Percentiles rank a stretch among this genome's conserved stretches.
Conservation (phyloP, 2,888 invertebrate genomes). For the Pteria penguin region DNA sequence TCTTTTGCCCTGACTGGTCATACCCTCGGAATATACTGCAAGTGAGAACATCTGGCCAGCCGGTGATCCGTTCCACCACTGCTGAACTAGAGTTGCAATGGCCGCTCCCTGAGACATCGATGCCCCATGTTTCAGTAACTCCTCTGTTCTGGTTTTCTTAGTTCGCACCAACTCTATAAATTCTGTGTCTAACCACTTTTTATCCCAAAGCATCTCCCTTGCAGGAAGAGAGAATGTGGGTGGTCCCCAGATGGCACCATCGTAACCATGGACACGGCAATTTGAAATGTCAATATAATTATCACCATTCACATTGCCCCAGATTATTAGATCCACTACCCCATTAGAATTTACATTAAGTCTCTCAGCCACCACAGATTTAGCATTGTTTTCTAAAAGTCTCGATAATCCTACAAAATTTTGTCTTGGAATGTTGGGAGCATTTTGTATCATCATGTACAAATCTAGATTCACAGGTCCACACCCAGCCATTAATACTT, state of each 20-base stretch:
- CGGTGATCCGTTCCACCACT: slow-evolving; percentile 76
- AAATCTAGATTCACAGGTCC: slow-evolving; percentile 77
- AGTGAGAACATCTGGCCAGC: slow-evolving; percentile 76
- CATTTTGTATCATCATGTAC: slow-evolving; percentile 71
- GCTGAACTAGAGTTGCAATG: slow-evolving; percentile 64
- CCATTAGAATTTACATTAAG: slow-evolving; percentile 74
- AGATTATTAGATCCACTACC: slow-evolving; percentile 76
- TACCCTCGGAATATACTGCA: slow-evolving; percentile 75
- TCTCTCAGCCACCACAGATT: slow-evolving; percentile 72
- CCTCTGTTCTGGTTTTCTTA: slow-evolving; percentile 52
- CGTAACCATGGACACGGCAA: slow-evolving; percentile 73
- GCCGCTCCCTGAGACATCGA: slow-evolving; percentile 66
- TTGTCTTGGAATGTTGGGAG: slow-evolving; percentile 68
- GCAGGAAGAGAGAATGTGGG: slow-evolving; percentile 74
- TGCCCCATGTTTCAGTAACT: slow-evolving; percentile 58
- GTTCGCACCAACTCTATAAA: slow-evolving; percentile 61
- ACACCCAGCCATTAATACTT: slow-evolving; percentile 72
- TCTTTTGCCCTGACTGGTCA: too few species aligned
- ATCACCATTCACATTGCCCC: slow-evolving; percentile 75
- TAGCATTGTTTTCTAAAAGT: slow-evolving; percentile 74
- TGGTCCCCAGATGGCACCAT: slow-evolving; percentile 78
- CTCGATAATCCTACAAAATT: slow-evolving; percentile 75
- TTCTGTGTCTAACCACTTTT: slow-evolving; percentile 75
- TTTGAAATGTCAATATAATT: slow-evolving; percentile 62
- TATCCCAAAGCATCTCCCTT: slow-evolving; percentile 75